Conservation (phyloP, 1,140 invertebrate genomes). For the Batillaria attramentaria region DNA sequence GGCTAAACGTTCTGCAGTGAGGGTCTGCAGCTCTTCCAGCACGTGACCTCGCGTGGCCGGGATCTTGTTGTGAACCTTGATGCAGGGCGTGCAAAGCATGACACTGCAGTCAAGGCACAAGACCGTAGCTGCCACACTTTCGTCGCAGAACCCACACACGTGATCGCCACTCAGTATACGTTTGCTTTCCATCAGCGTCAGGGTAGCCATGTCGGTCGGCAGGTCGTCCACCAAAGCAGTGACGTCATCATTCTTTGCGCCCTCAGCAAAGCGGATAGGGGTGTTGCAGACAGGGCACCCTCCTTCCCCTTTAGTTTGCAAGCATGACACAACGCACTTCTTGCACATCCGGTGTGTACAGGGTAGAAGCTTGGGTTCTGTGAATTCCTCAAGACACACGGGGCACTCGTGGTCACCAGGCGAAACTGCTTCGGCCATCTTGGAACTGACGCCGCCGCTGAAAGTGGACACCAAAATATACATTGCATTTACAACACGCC, state of each 20-base stretch:
- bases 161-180: not conserved
- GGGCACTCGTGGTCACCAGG: conserved; percentile 4
- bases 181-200: not conserved
- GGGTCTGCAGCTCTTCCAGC: not conserved
- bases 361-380: conserved; percentile 3
- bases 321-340: not conserved
- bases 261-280: not conserved
- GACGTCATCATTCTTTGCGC: not conserved
- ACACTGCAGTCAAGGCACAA: not conserved
- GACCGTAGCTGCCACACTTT: not conserved
- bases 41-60: not conserved
- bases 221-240: not conserved
- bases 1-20: not conserved
- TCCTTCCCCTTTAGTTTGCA: not conserved
- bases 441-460: too few relatives aligned
- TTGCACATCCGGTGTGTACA: not conserved
- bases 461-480: too few relatives aligned
- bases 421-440: too few relatives aligned
- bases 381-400: not conserved
- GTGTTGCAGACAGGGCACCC: not conserved
- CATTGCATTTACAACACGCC: too few relatives aligned
- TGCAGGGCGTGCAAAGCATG: not conserved
- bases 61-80: not conserved
- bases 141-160: not conserved
- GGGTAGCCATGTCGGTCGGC: not conserved